Evolutionary conservation across 2,797 vertebrate species (phyloP), one percentile per base, ranked within the genome.

Genomic region (Megaceryle alcyon): DNA sequence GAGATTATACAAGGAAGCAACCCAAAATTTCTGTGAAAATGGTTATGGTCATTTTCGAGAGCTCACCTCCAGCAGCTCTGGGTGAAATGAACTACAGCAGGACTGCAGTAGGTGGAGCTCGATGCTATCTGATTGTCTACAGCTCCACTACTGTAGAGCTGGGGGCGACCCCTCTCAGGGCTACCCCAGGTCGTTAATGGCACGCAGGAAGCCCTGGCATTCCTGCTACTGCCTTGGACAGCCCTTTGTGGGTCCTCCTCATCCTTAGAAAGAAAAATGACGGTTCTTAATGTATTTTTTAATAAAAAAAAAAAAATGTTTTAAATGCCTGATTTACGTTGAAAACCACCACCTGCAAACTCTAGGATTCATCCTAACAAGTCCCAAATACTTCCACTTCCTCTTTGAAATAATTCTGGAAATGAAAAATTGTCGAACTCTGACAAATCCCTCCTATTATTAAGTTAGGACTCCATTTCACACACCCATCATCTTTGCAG

Each of bases 61-160:
- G 46, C 12, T 12, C 22, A 7, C 22, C 20, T 4, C 46, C 4
- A 13, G 82, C 56, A 78, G 61, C n/a, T 43, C 3, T 12, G 26
- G 41, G 41, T 20, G 23, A 22, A 35, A 12, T 14, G 37, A 33
- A 80, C 44, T 84, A 41, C 89, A 48, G 73, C 3, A 51, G 22
- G 25, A 20, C n/a, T 43, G 84, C 96, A 54, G 96, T n/a, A 97
- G 95, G 66, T 88, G 96, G 95, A 96, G 96, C 95, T 92, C 93
- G 3, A 39, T 56, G 91, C 81, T 73, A 61, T 49, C 20, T 3
- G 19, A 87, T 53, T 8, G 5, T 3, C 85, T 35, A 2, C 1
- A 16, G 26, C 43, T 70, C 25, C 0, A 0, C 43, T 64, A 33
- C 48, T 5, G 13, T 3, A 37, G 31, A 49, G 20, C 64, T 15